phyloP scores from a whole-genome alignment of 2,888 invertebrate species.

The Andrena trimmerana region DNA sequence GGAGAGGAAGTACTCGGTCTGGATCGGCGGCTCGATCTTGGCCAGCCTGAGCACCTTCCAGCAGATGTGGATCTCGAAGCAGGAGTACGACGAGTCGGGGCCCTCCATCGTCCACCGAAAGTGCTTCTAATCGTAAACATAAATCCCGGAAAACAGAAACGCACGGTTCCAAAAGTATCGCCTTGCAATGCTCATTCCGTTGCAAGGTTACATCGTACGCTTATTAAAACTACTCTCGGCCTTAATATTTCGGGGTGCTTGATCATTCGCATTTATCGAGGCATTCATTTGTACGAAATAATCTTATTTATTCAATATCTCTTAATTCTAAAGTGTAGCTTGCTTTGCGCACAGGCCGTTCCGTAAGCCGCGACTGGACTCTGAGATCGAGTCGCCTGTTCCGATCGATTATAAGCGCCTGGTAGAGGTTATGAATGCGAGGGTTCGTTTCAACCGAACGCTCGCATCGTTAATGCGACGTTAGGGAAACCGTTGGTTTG shows the following conservation, averaged over 20 bases:
- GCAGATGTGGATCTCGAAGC: constrained; percentile 86
- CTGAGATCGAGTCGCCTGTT: neutral
- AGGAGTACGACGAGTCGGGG: constrained; percentile 86
- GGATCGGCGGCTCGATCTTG: constrained; percentile 86
- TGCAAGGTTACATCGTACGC: neutral
- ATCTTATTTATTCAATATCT: constrained; percentile 63
- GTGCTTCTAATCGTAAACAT: constrained; percentile 83
- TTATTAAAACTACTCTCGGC: neutral
- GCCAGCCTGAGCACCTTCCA: constrained; percentile 86
- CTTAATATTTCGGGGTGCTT: constrained; percentile 6
- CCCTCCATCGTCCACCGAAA: constrained; percentile 86
- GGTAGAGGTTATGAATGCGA: constrained; percentile 9
- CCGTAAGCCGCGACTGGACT: constrained; percentile 14
- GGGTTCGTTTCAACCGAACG: neutral
- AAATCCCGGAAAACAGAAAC: too few species aligned
- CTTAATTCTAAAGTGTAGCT: constrained; percentile 73
- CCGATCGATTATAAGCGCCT: neutral
- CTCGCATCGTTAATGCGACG: neutral
- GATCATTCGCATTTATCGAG: constrained; percentile 21
- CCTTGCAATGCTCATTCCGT: too few species aligned
- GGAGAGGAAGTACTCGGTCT: constrained; percentile 86
- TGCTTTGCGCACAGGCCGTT: constrained; percentile 72
- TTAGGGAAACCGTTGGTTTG: neutral
- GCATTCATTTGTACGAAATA: constrained; percentile 58
- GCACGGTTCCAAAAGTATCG: too few species aligned